phyloP scores from a whole-genome alignment of 2,113 vertebrate species.

The Pao palembangensis region DNA sequence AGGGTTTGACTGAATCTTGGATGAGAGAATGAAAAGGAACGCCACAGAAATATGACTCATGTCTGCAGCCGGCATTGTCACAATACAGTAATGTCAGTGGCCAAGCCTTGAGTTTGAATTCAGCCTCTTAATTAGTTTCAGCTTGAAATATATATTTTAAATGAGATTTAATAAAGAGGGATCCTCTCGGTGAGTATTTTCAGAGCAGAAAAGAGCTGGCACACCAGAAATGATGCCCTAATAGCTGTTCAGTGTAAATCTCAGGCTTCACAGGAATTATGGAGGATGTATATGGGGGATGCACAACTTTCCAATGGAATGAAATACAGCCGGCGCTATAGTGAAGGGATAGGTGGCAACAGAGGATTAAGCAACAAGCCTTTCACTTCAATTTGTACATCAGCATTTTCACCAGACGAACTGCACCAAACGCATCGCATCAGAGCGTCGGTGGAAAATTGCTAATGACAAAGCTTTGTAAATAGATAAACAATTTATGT shows the following conservation, averaged over 20 bases:
- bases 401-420: constrained; percentile 68
- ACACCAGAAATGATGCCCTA: constrained; percentile 52
- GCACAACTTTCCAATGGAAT: constrained; percentile 63
- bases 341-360: constrained; percentile 72
- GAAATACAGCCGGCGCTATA: constrained; percentile 48
- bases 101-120: constrained; percentile 26
- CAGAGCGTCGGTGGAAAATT: constrained; percentile 73
- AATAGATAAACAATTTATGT: constrained; percentile 77
- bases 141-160: constrained; percentile 6
- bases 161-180: constrained; percentile 12
- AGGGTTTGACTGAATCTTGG: constrained; percentile 61
- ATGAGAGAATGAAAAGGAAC: constrained; percentile 36
- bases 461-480: constrained; percentile 76
- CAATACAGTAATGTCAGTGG: constrained; percentile 27
- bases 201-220: constrained; percentile 50
- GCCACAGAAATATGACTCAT: constrained; percentile 51
- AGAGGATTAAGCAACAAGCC: constrained; percentile 76
- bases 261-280: constrained; percentile 71
- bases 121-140: constrained; percentile 20
- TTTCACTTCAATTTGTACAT: constrained; percentile 80
- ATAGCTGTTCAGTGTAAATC: constrained; percentile 66
- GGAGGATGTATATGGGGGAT: constrained; percentile 48
- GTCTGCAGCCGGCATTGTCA: constrained; percentile 36
- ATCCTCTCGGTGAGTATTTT: constrained; percentile 38
- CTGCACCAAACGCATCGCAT: constrained; percentile 51